phyloP scores from a whole-genome alignment of 92 coral and sea anemone species.

The Epizoanthus rinbou region DNA sequence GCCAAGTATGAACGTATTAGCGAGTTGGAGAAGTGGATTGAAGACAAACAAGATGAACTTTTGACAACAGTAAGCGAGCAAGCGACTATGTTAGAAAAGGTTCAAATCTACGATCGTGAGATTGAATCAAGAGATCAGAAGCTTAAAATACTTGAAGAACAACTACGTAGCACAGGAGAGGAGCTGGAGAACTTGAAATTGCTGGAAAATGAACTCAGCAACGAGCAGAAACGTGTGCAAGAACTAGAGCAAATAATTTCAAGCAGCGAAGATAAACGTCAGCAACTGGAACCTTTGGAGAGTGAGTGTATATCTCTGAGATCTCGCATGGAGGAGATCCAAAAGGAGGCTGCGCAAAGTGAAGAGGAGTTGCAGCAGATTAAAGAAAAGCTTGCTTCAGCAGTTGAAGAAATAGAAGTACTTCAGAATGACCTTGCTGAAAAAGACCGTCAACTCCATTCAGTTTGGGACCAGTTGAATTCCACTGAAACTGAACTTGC shows the following conservation, averaged over 20 bases:
- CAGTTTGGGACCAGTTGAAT: conserved; percentile 38
- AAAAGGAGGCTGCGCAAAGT: neutral
- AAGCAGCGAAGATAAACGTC: neutral
- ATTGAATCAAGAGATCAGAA: conserved; percentile 52
- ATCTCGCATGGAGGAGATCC: neutral
- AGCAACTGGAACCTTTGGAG: neutral
- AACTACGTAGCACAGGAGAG: conserved; percentile 39
- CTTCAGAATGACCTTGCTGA: conserved; percentile 55
- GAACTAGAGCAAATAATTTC: conserved; percentile 1
- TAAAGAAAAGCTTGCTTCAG: conserved; percentile 31
- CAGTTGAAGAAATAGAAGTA: conserved; percentile 56
- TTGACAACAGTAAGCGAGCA: conserved; percentile 9
- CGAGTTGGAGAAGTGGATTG: conserved; percentile 26
- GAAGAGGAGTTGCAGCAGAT: conserved; percentile 23
- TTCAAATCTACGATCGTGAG: conserved; percentile 47
- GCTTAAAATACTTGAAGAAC: conserved; percentile 54
- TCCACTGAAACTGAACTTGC: conserved; percentile 22
- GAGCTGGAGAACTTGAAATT: conserved; percentile 39
- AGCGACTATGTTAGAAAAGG: conserved; percentile 7
- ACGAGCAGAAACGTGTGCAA: conserved; percentile 30
- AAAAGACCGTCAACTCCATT: conserved; percentile 56
- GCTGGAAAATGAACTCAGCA: conserved; percentile 49
- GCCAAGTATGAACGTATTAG: conserved; percentile 5
- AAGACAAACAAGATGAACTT: conserved; percentile 16
- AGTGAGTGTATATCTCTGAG: conserved; percentile 8